These are phyloP conservation scores for Frankliniella intonsa DNA, from an alignment of 2,888 invertebrate species.

Conservation along the genomic window DNA sequence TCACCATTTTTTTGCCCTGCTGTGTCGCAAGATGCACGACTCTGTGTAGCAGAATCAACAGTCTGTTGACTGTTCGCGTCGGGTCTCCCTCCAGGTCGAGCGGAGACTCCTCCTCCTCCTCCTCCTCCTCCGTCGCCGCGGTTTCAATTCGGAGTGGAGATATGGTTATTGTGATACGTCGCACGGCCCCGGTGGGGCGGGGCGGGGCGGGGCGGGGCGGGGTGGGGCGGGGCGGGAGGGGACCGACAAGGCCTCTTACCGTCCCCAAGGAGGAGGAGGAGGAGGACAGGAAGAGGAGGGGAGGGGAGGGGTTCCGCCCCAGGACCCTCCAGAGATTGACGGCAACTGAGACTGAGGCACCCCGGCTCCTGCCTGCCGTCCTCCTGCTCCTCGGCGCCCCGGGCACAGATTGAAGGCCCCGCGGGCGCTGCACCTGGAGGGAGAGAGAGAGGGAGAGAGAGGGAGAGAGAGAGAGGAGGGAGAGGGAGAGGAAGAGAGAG, in stretches of 20 bases:
- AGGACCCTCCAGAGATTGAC: neutral
- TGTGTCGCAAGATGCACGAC: neutral
- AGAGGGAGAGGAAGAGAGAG: neutral
- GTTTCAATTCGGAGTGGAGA: constrained; percentile 6
- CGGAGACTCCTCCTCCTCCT: neutral
- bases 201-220: neutral
- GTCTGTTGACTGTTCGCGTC: no score
- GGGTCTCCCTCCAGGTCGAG: neutral
- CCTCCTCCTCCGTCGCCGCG: neutral
- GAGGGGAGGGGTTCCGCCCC: neutral
- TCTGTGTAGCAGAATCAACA: no score
- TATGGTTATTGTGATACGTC: constrained; percentile 6
- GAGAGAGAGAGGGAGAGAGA: neutral
- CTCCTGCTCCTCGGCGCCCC: neutral
- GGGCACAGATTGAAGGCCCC: no score
- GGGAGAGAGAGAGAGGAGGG: neutral
- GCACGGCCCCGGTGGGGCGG: neutral
- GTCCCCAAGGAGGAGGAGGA: neutral
- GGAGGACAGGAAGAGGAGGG: neutral
- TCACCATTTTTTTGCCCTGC: neutral
- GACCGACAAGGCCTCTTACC: neutral
- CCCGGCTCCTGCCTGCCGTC: neutral
- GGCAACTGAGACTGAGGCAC: neutral
- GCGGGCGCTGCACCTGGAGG: neutral
- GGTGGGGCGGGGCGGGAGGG: neutral